A percentile compares a stretch with the other conserved stretches of the same genome.
These are phyloP conservation scores for Alviniconcha strummeri DNA, from an alignment of 2,888 invertebrate genomes.

Conservation along the genomic window DNA sequence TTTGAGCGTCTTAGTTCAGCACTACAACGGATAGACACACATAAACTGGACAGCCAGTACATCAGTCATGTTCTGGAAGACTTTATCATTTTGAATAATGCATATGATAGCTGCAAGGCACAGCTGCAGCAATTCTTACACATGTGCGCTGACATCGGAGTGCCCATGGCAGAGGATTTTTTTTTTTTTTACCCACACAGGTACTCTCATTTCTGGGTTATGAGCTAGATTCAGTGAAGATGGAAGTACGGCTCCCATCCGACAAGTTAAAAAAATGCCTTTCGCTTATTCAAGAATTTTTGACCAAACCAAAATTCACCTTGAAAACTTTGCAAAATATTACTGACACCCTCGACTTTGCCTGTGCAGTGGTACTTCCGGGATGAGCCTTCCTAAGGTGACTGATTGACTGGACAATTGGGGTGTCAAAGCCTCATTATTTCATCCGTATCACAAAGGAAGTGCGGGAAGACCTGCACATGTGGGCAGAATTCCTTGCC, in stretches of 20 bases:
- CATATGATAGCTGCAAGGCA: too few species aligned
- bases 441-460: neutral
- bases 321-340: neutral
- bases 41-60: neutral
- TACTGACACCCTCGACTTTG: neutral
- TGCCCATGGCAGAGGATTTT: slow-evolving; percentile 13
- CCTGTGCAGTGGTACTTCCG: neutral
- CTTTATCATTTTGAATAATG: too few species aligned
- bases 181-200: neutral
- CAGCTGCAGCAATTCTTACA: too few species aligned
- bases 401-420: too few species aligned
- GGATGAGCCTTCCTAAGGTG: neutral
- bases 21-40: slow-evolving; percentile 4
- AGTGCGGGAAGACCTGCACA: neutral
- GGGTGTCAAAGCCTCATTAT: too few species aligned
- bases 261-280: neutral
- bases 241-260: neutral
- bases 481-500: too few species aligned
- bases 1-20: slow-evolving; percentile 16
- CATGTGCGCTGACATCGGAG: neutral
- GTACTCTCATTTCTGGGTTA: neutral
- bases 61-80: neutral
- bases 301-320: neutral
- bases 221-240: neutral
- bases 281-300: too few species aligned